Base-by-base conservation (phyloP, 2,113 vertebrate genomes). In the Datnioides undecimradiatus region DNA sequence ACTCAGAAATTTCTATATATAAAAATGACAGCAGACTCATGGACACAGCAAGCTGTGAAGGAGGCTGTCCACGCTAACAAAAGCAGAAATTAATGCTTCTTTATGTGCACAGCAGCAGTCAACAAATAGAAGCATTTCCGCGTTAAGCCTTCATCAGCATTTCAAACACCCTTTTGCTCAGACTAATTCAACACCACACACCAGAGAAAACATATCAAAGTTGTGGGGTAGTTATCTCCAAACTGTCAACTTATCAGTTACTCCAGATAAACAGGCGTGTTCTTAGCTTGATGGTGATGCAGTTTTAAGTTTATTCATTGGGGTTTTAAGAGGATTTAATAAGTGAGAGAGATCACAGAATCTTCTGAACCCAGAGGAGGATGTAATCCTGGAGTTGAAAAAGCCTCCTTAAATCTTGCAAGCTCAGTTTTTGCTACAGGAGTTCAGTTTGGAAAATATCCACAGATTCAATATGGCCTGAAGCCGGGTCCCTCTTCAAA, bases 241-340 rank as follows among this genome's bases (percentile, higher is more conserved):
- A 70, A 58, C 60, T 84, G 71, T 79, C 82, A 77, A 64, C 67
- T 66, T 72, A 74, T 90, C 80, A 87, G 33, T 63, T 21, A 25
- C 46, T 51, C 41, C 58, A 85, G 14, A 76, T 73, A 76, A 83
- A 76, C 75, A 70, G 63, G n/a, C 23, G 6, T 27, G 34, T n/a
- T 79, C 84, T 43, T 38, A 69, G 71, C 58, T 80, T 66, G 64
- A 74, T 58, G 38, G n/a, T 46, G 23, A 65, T 75, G 76, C 72
- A 65, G 60, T 78, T 71, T 46, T 55, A 27, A 25, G 29, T 85
- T 77, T 69, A 86, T 76, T 80, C 66, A 79, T 51, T 11, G n/a
- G 70, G 71, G 48, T 49, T 86, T 82, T 60, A 64, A 71, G 55
- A 69, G 64, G 49, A 45, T 77, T 68, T 77, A 73, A 74, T 85